Base-by-base conservation (phyloP, 2,888 invertebrate species). In the Leptopilina syphax region DNA sequence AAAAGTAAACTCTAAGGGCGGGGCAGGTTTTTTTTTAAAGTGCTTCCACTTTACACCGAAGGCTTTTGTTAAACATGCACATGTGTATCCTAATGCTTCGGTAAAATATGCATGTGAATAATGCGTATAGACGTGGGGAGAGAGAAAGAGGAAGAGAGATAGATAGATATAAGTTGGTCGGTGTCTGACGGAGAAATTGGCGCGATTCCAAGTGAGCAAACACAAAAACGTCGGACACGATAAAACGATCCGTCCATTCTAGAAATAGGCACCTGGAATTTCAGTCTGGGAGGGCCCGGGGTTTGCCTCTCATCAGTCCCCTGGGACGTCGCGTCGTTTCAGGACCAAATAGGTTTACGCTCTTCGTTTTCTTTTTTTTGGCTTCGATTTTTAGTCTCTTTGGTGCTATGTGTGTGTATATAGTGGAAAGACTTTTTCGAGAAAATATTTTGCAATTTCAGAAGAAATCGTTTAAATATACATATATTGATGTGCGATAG, bases 231-330 rank as follows among this genome's bases (percentile, higher is more conserved):
- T 73, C 73, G 57, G 73, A 73, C 73, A 54, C 73, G 73, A 73
- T 73, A 73, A 73, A 73, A 57, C 73, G 54, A 73, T 73, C 73
- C 41, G 73, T 73, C 73, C 73, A 73, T 73, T 73, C 73, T 73
- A 73, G 73, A 73, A 73, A 73, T 73, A 73, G 73, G 73, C 73
- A 73, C 73, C 73, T 73, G 73, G 73, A 73, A 73, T 73, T 73
- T 73, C 57, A 60, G 73, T 73, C 57, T 73, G 57, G 57, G 57
- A 57, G 73, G 57, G 57, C 57, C 57, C 73, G 57, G 57, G 73
- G 44, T 44, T 34, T 34, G 73, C 34, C 57, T 73, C 73, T 73
- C 73, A 57, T 60, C 73, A 60, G 57, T 57, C 57, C 57, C 73
- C 34, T 73, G 73, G 73, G 73, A 73, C 54, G 34, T 57, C 73